phyloP scores from a whole-genome alignment of 2,113 vertebrate species.

The Lipotes vexillifer region DNA sequence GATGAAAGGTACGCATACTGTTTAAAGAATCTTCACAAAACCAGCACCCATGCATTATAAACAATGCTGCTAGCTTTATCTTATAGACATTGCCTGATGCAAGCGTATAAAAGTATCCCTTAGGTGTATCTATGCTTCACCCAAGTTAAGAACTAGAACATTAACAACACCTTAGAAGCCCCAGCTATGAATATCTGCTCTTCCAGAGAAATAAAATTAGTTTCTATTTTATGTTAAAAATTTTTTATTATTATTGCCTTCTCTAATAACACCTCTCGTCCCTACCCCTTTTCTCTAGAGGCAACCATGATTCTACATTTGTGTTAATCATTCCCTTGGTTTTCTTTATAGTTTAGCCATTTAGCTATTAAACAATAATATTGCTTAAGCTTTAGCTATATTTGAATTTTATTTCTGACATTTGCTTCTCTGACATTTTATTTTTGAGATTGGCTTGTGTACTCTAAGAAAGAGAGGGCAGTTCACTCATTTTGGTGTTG shows the following conservation, averaged over 20 bases:
- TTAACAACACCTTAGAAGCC: neutral
- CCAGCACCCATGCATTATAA: neutral
- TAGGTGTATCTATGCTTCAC: too few relatives aligned
- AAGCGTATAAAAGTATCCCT: neutral
- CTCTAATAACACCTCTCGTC: neutral
- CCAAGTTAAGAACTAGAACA: neutral
- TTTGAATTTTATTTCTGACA: neutral
- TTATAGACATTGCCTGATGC: rapidly evolving
- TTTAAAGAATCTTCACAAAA: neutral
- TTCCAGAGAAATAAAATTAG: neutral
- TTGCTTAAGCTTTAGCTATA: neutral
- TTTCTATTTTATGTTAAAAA: neutral
- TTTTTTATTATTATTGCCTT: neutral
- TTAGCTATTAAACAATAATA: neutral
- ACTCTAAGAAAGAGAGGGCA: neutral
- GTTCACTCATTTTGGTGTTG: neutral
- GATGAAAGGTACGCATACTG: neutral
- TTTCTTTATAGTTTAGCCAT: neutral
- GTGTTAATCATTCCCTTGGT: neutral
- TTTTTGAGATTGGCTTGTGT: neutral
- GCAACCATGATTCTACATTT: neutral
- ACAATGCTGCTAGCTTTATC: neutral
- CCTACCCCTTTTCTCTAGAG: neutral
- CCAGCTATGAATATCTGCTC: neutral
- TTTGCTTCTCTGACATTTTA: neutral